Evolutionary conservation across 1,140 invertebrate species (phyloP).

Genomic region (Zaprionus tsacasi): DNA sequence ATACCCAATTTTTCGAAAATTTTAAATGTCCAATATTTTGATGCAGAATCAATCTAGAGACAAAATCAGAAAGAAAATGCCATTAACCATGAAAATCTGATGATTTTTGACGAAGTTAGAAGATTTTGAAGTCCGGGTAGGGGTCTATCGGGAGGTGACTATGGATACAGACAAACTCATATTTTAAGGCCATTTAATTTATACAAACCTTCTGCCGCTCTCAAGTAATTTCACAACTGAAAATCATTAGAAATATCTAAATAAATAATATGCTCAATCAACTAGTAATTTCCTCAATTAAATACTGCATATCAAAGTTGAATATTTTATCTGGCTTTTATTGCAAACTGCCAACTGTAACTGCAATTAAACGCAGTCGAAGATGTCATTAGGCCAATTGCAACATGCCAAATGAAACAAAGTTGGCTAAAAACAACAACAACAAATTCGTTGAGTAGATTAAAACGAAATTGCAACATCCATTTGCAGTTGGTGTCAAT

Average conservation of each 20-base stretch:
- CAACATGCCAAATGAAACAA: not conserved
- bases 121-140: too few species aligned
- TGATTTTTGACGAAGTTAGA: too few species aligned
- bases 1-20: too few species aligned
- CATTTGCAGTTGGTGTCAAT: slow-evolving; percentile 32
- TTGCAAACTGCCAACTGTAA: not conserved
- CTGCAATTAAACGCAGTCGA: slow-evolving; percentile 4
- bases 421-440: not conserved
- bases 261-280: not conserved
- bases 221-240: not conserved
- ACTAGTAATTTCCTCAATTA: slow-evolving; percentile 3
- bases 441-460: not conserved
- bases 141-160: too few species aligned
- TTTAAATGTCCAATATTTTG: too few species aligned
- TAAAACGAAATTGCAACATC: slow-evolving; percentile 6
- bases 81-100: too few species aligned
- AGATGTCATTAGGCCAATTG: slow-evolving; percentile 11
- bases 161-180: too few species aligned
- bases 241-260: not conserved
- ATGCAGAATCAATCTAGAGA: too few species aligned
- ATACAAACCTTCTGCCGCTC: too few species aligned
- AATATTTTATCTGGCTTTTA: not conserved
- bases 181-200: too few species aligned
- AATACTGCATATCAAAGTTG: not conserved
- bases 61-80: too few species aligned